Conservation (phyloP, 23 tunicate species). For the Corella eumyota region DNA sequence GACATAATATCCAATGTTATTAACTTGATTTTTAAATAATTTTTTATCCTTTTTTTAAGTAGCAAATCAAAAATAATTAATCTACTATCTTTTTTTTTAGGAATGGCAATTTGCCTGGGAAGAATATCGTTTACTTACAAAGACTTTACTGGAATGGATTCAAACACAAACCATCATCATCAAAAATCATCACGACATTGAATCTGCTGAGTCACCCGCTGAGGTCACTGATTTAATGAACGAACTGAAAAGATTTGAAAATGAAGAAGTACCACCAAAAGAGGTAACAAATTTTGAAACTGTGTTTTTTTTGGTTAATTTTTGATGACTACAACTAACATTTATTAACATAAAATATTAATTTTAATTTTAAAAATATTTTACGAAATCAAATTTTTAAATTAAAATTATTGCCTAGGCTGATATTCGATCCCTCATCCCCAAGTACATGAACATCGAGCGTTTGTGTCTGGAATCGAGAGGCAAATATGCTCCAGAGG, state of each 20-base stretch:
- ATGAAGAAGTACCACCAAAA: slow-evolving; percentile 43
- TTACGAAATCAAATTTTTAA: not conserved
- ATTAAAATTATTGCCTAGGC: slow-evolving; percentile 8
- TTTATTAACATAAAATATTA: not conserved
- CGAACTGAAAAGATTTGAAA: slow-evolving; percentile 60
- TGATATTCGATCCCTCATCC: slow-evolving; percentile 26
- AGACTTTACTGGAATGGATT: slow-evolving; percentile 70
- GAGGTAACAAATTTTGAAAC: slow-evolving; percentile 24
- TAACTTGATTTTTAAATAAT: too few species aligned
- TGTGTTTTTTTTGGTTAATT: not conserved
- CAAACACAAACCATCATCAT: slow-evolving; percentile 58
- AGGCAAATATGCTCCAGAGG: slow-evolving; percentile 35
- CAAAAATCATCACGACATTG: slow-evolving; percentile 36
- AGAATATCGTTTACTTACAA: slow-evolving; percentile 52
- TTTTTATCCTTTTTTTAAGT: too few species aligned
- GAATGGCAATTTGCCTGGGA: slow-evolving; percentile 78
- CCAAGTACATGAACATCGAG: slow-evolving; percentile 43
- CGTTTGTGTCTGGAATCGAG: slow-evolving; percentile 44
- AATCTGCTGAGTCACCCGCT: slow-evolving; percentile 29
- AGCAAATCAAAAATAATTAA: too few species aligned
- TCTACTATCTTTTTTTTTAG: slow-evolving; percentile 7
- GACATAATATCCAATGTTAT: too few species aligned
- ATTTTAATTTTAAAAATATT: not conserved
- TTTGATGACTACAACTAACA: not conserved
- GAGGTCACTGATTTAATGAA: slow-evolving; percentile 41